Base-by-base conservation (phyloP, 2,113 vertebrate genomes). In the Noturus placidus region DNA sequence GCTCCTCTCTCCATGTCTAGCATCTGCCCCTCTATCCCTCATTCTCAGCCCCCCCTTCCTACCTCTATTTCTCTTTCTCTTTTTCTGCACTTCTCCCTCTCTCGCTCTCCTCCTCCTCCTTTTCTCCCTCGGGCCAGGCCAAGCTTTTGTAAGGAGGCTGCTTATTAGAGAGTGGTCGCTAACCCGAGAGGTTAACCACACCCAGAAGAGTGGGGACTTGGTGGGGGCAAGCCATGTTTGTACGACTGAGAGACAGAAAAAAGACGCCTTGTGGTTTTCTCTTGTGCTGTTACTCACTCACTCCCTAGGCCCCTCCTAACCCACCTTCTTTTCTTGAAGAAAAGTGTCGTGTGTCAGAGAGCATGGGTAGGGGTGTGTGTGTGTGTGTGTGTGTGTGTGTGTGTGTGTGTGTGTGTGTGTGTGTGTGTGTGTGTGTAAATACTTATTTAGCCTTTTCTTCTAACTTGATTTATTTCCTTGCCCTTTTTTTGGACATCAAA, bases 91-190 rank as follows among this genome's bases (percentile, higher is more conserved):
- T 56, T 85, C 81, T 86, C 79, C 69, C 85, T 89, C 80, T 90
- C 91, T 89, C 89, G 82, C 61, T 83, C 74, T 80, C 63, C 83
- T 78, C 83, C 80, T 82, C 78, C 80, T 83, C 87, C 87, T 69
- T 87, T 88, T 78, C 65, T 88, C 86, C 90, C 89, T 87, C 86
- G 80, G 25, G 52, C 1, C 86, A 13, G 70, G 81, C 70, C 72
- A 89, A 87, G 91, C 89, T 89, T 92, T 91, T 92, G 91, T 92
- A 85, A 89, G 91, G 82, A 84, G 74, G 91, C 82, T 89, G 85
- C 91, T 92, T 91, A 92, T 92, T 92, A 90, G 89, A 92, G 89
- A 91, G 91, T 90, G 90, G 85, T 90, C 82, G 89, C 85, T 90
- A 89, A 91, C 90, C 90, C 59, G 82, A 88, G 89, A 93, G 91